Evolutionary conservation across 2,888 invertebrate species (phyloP), one percentile per base, ranked within the genome.

Genomic region (Melanotus villosus): DNA sequence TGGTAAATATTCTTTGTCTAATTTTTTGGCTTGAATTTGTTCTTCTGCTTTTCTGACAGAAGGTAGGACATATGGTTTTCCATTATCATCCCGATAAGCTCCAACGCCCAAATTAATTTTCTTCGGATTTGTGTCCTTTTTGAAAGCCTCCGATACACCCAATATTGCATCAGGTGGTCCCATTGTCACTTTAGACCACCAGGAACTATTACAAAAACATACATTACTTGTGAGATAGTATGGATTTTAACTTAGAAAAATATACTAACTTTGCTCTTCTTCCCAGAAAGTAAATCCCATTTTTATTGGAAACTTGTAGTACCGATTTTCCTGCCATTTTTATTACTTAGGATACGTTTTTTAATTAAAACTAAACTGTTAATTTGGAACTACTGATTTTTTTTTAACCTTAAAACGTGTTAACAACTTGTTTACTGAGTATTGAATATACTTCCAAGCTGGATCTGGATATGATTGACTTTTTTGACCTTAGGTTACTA

Each of bases 121-220:
- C 77, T 96, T 96, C 0, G 96, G 91, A 83, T 96, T 93, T 1
- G 88, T 87, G 83, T 99, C 99, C 70, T 87, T 90, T 83, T 96
- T 98, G 86, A 89, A 99, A 0, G 99, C 99, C 84, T 99, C 99
- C 0, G 98, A 95, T 41, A 99, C 94, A 34, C 99, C 99, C 56
- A 99, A 87, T 86, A 99, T 99, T 19, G 96, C 95, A 88, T 99
- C 99, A 3, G 99, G 99, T 14, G 99, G 99, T 2, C 98, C 99
- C 96, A 98, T 95, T 83, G 92, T 90, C 6, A 99, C 97, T 82
- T 93, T 90, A 67, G 90, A 85, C 93, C 95, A 97, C 92, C 93
- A 95, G 76, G 93, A 91, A 81, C 95, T 95, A 76, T 30, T 4
- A 9, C 7, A 41, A 16, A 41, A 23, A 6, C 16, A 4, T 1